Evolutionary conservation across 2,888 invertebrate genomes (phyloP).

Genomic region (Tridacna crocea): DNA sequence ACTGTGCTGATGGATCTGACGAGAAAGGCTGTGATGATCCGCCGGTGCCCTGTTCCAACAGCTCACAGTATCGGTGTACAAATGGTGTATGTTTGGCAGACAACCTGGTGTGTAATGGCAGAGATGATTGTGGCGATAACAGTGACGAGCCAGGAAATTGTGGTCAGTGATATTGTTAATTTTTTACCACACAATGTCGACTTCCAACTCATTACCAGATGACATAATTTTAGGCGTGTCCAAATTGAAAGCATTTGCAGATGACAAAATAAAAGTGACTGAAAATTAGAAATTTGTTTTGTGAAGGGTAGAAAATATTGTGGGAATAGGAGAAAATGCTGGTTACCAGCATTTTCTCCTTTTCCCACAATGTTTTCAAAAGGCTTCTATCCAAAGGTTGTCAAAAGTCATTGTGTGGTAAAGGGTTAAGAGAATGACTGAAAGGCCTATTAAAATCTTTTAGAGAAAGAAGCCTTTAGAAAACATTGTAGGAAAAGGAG

Average conservation of each 20-base stretch:
- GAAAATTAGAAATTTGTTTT: no score
- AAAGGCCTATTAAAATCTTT: no score
- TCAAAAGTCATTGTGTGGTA: no score
- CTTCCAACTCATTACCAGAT: no score
- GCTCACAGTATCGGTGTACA: constrained; percentile 24
- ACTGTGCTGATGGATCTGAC: constrained; percentile 76
- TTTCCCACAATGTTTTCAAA: no score
- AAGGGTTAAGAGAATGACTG: no score
- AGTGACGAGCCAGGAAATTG: constrained; percentile 78
- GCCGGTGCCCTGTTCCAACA: constrained; percentile 57
- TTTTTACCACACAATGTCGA: background rate
- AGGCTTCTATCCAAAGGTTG: no score
- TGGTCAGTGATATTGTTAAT: constrained; percentile 63
- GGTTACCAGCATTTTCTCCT: no score
- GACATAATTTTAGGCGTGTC: background rate
- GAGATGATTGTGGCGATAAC: constrained; percentile 75
- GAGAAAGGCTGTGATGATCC: constrained; percentile 71
- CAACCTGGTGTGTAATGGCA: constrained; percentile 69
- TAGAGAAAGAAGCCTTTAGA: no score
- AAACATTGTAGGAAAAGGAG: constrained; percentile 15
- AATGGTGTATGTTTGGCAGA: constrained; percentile 77
- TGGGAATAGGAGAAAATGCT: no score
- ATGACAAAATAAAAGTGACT: background rate
- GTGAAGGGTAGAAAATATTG: no score
- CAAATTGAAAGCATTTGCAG: constrained; percentile 1